phyloP scores from a whole-genome alignment of 2,888 invertebrate species.

The Xylocampa areola region DNA sequence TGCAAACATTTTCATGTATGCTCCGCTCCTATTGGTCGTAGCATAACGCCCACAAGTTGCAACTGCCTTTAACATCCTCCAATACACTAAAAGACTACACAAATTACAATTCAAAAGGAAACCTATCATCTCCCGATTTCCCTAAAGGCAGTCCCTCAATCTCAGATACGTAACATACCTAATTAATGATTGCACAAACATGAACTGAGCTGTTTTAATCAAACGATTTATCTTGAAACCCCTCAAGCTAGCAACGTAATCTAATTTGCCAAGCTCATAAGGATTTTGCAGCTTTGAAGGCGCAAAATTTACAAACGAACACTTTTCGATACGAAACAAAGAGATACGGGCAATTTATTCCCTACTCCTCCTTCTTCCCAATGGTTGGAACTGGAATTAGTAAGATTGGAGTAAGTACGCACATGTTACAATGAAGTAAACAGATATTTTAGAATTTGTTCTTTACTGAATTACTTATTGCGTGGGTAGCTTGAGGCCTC shows the following conservation, averaged over 20 bases:
- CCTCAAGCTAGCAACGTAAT: constrained; percentile 35
- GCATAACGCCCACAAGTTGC: too few relatives aligned
- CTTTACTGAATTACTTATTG: neutral
- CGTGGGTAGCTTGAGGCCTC: neutral
- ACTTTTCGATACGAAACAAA: constrained; percentile 29
- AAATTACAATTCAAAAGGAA: constrained; percentile 7
- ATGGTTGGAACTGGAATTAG: constrained; percentile 4
- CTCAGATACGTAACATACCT: constrained; percentile 16
- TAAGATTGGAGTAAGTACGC: constrained; percentile 1
- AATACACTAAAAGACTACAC: too few relatives aligned
- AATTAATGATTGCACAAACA: constrained; percentile 52
- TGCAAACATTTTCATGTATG: too few relatives aligned
- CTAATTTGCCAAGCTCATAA: constrained; percentile 49
- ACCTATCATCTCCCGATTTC: neutral
- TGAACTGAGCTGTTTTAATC: constrained; percentile 45
- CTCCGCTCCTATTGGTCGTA: too few relatives aligned
- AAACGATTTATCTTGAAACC: constrained; percentile 48
- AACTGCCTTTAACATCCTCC: too few relatives aligned
- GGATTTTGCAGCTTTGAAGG: constrained; percentile 31
- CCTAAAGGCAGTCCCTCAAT: constrained; percentile 15
- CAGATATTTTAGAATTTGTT: neutral
- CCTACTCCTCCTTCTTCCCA: neutral
- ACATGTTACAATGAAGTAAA: constrained; percentile 5
- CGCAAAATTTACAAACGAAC: constrained; percentile 34
- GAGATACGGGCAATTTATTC: constrained; percentile 19